A percentile compares a stretch with the other conserved stretches of the same genome.
Evolutionary conservation across 2,113 vertebrate genomes (phyloP).

Genomic region (Nerophis lumbriciformis): DNA sequence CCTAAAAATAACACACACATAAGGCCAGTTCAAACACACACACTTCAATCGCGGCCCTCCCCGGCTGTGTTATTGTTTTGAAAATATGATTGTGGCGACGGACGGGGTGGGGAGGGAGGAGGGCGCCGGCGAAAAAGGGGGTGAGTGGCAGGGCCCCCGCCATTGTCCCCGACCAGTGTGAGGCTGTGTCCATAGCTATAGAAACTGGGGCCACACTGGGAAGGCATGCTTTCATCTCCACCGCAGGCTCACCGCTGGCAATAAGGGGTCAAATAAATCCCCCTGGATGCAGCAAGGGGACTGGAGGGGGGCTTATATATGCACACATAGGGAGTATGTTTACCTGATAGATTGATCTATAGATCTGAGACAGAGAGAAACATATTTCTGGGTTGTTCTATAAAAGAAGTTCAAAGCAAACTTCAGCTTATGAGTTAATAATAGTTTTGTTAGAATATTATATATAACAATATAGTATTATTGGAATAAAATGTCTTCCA

Average conservation of each 20-base stretch:
- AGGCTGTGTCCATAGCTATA: constrained; percentile 86
- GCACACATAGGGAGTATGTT: constrained; percentile 18
- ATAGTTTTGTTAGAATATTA: too few species aligned
- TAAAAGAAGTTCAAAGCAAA: too few species aligned
- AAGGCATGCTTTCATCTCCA: constrained; percentile 89
- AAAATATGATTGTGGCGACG: constrained; percentile 76
- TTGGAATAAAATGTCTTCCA: too few species aligned
- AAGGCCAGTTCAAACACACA: constrained; percentile 59
- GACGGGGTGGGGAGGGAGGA: constrained; percentile 73
- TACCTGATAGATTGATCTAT: constrained; percentile 22
- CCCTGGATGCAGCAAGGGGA: constrained; percentile 49
- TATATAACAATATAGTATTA: too few species aligned
- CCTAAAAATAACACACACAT: constrained; percentile 56
- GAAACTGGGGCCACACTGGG: constrained; percentile 73
- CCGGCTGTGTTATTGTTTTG: constrained; percentile 73
- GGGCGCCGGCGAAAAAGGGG: constrained; percentile 57
- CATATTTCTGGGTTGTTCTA: too few species aligned
- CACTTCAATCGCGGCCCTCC: constrained; percentile 48
- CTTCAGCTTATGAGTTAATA: too few species aligned
- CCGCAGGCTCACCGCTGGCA: constrained; percentile 77
- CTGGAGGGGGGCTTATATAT: background rate
- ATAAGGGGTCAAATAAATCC: constrained; percentile 74
- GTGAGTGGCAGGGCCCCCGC: constrained; percentile 67
- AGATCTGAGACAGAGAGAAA: background rate
- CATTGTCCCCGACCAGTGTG: constrained; percentile 78